Conservation (phyloP, 2,113 vertebrate species). For the Solenodon paradoxus region DNA sequence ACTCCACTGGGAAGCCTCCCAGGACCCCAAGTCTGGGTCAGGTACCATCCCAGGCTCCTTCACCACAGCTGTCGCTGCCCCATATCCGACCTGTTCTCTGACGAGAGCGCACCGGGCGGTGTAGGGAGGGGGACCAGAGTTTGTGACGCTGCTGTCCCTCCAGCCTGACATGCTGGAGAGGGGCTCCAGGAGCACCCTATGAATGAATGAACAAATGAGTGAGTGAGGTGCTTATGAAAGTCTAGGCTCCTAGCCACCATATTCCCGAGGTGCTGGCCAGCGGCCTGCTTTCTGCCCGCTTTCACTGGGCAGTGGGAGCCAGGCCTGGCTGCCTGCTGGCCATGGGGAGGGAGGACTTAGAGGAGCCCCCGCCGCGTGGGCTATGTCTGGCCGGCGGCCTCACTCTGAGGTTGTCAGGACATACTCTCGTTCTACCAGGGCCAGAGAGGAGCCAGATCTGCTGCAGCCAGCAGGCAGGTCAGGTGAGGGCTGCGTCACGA, state of each 20-base stretch:
- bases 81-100: neutral
- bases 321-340: neutral
- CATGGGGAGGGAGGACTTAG: neutral
- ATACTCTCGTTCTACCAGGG: constrained; percentile 11
- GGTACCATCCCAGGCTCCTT: neutral
- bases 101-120: neutral
- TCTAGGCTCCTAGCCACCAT: neutral
- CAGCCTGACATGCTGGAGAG: neutral
- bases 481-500: neutral
- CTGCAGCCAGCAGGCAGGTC: neutral
- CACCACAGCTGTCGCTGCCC: neutral
- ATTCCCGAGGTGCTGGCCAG: neutral
- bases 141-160: neutral
- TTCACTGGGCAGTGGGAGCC: neutral
- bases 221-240: neutral
- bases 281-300: neutral
- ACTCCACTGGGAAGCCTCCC: neutral
- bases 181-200: neutral
- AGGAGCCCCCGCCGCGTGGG: neutral
- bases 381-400: neutral
- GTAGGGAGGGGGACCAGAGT: rapidly evolving
- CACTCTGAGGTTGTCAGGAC: neutral
- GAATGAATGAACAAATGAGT: neutral
- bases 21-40: neutral
- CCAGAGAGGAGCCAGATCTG: neutral